Evolutionary conservation across 2,113 vertebrate species (phyloP).

Genomic region (Colossoma macropomum): DNA sequence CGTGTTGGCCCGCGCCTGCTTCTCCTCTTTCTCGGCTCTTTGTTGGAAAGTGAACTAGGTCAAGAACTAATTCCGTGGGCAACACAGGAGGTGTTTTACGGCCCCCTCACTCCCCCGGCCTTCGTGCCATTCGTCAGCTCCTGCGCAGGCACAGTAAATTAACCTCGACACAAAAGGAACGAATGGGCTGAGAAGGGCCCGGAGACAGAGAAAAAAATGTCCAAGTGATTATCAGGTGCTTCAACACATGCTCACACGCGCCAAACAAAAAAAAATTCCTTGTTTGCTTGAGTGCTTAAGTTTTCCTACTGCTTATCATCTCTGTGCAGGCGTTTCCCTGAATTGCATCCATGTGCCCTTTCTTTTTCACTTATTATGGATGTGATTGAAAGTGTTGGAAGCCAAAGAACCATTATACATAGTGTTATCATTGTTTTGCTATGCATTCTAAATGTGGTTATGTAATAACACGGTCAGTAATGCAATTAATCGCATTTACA

Average conservation of each 20-base stretch:
- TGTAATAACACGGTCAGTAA: too few relatives aligned
- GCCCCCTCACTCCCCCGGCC: background rate
- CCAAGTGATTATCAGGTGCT: constrained; percentile 26
- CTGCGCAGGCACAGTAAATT: constrained; percentile 13
- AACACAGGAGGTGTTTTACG: constrained; percentile 45
- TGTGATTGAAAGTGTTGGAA: too few relatives aligned
- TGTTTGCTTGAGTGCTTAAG: background rate
- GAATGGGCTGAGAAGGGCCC: constrained; percentile 3
- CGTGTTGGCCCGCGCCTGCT: constrained; percentile 12
- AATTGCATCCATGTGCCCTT: too few relatives aligned
- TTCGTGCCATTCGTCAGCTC: constrained; percentile 25
- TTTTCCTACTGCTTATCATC: constrained; percentile 2
- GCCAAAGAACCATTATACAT: too few relatives aligned
- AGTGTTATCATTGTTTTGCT: too few relatives aligned
- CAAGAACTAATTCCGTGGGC: constrained; percentile 36
- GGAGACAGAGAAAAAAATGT: constrained; percentile 1
- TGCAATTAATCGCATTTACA: too few relatives aligned
- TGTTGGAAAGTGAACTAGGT: constrained; percentile 28
- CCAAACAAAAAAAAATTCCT: background rate
- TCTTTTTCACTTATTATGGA: too few relatives aligned
- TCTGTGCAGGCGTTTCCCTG: background rate
- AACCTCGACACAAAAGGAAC: constrained; percentile 8
- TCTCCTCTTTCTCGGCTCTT: constrained; percentile 14
- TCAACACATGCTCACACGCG: constrained; percentile 2
- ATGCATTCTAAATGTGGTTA: too few relatives aligned